These are phyloP conservation scores for Hydropsyche tenuis DNA, from an alignment of 1,140 invertebrate species.

Conservation along the genomic window DNA sequence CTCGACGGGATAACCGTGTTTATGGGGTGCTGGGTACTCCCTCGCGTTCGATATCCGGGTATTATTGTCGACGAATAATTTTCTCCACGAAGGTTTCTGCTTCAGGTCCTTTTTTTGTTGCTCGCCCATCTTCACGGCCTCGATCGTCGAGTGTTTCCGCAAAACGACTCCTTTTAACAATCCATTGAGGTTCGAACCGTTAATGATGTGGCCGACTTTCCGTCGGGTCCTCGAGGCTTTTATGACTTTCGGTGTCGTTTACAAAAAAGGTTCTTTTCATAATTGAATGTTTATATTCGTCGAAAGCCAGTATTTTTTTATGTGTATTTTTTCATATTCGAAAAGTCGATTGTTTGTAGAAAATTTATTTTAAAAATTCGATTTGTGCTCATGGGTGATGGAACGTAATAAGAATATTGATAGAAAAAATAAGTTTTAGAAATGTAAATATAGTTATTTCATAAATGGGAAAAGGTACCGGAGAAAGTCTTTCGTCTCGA, in stretches of 20 bases:
- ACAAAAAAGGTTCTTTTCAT: constrained; percentile 24
- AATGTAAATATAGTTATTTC: too few species aligned
- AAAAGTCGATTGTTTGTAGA: too few species aligned
- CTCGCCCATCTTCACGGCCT: background rate
- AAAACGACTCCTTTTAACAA: constrained; percentile 46
- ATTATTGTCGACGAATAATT: background rate
- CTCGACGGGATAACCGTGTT: constrained; percentile 35
- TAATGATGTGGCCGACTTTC: constrained; percentile 48
- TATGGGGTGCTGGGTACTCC: background rate
- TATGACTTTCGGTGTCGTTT: background rate
- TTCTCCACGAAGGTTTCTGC: background rate
- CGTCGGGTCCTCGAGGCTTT: constrained; percentile 13
- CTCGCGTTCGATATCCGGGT: background rate
- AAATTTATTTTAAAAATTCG: too few species aligned
- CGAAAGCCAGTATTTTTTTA: too few species aligned
- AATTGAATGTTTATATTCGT: background rate
- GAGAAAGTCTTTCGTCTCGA: background rate
- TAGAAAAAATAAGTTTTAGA: too few species aligned
- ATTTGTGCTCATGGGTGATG: too few species aligned
- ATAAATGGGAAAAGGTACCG: background rate
- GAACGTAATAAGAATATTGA: too few species aligned
- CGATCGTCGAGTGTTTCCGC: constrained; percentile 11
- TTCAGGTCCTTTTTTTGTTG: background rate
- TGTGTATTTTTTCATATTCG: too few species aligned
- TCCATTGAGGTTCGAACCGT: constrained; percentile 39